Evolutionary conservation across 2,113 vertebrate genomes (phyloP), one percentile per base, ranked within the genome.

Genomic region (Microtus richardsoni): DNA sequence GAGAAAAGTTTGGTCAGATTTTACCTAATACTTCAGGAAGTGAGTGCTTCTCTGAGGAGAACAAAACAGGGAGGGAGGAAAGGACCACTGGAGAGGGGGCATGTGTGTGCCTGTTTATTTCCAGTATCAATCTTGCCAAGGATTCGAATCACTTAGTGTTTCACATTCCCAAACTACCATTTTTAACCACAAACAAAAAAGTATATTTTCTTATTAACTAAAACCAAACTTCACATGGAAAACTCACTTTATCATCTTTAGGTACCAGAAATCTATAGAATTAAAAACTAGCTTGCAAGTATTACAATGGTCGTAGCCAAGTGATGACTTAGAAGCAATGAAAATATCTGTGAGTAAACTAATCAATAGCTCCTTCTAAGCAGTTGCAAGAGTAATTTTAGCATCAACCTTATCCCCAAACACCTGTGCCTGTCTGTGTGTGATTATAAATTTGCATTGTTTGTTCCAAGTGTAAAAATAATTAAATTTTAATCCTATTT

Each of bases 401-500:
- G 70, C 21, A 62, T 68, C 6, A 94, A 89, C 89, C 60, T 83
- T 77, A 26, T 11, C 71, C 10, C 7, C 13, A 36, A 74, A 78
- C 24, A 73, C 91, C 44, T 88, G 26, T 88, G 87, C 21, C 58
- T 78, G 4, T 13, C 58, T 82, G 4, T 13, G 3, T 68, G 26
- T 83, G 22, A 74, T 80, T 80, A 13, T 93, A 44, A 60, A 49
- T 75, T 64, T 82, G 39, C 17, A 66, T 26, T n/a, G 16, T 87
- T 75, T 83, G 16, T 41, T 36, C 26, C 47, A 52, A 66, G 30
- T 75, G 1, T 95, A 84, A 95, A 93, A 49, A 17, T 75, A 89
- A 87, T 66, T 97, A 91, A 96, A 79, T 39, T 41, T 49, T 89
- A 77, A 97, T 97, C 60, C n/a, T 98, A 84, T 97, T 97, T 98